These are phyloP conservation scores for Carassius auratus DNA, from an alignment of 2,113 vertebrate species.

Conservation along the genomic window DNA sequence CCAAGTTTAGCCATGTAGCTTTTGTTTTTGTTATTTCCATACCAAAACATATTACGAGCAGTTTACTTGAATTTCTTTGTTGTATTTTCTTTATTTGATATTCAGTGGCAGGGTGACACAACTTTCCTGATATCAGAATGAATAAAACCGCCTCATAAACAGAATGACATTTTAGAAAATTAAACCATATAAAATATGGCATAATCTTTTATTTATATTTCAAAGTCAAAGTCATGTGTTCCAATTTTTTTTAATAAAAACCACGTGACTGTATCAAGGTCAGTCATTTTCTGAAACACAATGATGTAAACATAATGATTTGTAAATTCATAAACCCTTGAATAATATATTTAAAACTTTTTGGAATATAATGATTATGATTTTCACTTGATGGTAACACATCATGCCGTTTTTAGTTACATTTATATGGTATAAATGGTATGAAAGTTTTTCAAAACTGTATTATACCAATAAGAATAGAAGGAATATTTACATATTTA, in stretches of 20 bases:
- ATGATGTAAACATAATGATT: background rate
- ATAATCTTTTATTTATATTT: too few relatives aligned
- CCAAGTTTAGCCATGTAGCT: background rate
- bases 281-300: too few relatives aligned
- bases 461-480: background rate
- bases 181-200: too few relatives aligned
- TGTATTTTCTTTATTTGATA: too few relatives aligned
- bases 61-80: background rate
- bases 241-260: too few relatives aligned
- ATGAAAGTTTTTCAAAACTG: background rate
- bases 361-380: background rate
- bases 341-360: background rate
- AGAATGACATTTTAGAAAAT: too few relatives aligned
- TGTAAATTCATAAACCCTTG: background rate
- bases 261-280: too few relatives aligned
- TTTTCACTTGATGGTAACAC: background rate
- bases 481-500: background rate
- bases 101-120: background rate
- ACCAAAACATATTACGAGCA: background rate
- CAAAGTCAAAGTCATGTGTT: too few relatives aligned
- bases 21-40: background rate
- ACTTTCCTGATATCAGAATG: background rate
- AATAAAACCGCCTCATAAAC: too few relatives aligned
- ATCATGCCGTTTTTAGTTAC: background rate
- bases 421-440: background rate